Base-by-base conservation (phyloP, 2,113 vertebrate species). In the Engystomops pustulosus region DNA sequence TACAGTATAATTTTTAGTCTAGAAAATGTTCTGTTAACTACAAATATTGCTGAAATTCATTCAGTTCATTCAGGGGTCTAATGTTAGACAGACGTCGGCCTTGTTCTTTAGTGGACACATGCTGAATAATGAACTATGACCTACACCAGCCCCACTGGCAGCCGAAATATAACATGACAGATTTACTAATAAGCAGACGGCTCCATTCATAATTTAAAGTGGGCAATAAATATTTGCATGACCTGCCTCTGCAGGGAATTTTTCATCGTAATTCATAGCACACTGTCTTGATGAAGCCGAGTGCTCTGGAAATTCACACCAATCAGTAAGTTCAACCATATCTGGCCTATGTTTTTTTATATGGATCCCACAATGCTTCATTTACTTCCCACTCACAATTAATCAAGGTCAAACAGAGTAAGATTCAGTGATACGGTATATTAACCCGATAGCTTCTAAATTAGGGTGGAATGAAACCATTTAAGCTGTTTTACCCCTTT, bases 221-320 rank as follows among this genome's bases (percentile, higher is more conserved):
- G 89, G 55, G 85, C 88, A 89, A 89, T 92, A 93, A 93, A 92
- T 89, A 93, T 91, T 91, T 92, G 89, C 90, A 91, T 88, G 88
- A 90, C 90, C 90, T 88, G 71, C 86, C 62, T 44, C 85, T 75
- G 51, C 85, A 89, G 87, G 88, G 81, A 88, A 86, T 20, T 10
- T 32, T 71, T 85, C 27, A 81, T 80, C 88, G 89, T 88, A 91
- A 91, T 85, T 88, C 83, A 88, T 36, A 23, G 69, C 49, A 58
- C 47, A 81, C 30, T 72, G 86, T 87, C 81, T 69, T 89, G 78
- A 90, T 86, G 89, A 90, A 88, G 88, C 69, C 85, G 36, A 55
- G 60, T 2, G 72, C 44, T 11, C 7, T 38, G 1, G 5, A 88
- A 86, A 86, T 86, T 88, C 80, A 83, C 69, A 74, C 68, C 69